Base-by-base conservation (phyloP, 2,113 vertebrate species). In the Aegypius monachus region DNA sequence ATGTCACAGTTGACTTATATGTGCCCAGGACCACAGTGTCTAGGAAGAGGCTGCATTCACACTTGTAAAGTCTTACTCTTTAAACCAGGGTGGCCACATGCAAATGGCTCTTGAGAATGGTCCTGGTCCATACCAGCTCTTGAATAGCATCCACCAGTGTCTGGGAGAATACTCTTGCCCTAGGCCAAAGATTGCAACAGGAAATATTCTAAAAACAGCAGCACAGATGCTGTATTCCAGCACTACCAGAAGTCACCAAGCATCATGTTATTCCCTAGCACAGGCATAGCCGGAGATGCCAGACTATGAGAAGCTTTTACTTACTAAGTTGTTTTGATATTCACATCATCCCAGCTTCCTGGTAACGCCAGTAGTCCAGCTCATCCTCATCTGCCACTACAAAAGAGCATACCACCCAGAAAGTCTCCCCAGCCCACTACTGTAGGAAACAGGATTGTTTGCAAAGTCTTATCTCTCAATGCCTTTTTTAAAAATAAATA, bases 1-100 rank as follows among this genome's bases (percentile, higher is more conserved):
- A 1, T 0, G 29, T 2, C 71, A 42, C 29, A 29, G 45, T 0
- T 6, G 34, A n/a, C 20, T 58, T 3, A 2, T 3, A 23, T 1
- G 3, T 2, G 26, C 36, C 43, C 45, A 32, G 70, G 42, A 42
- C 31, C 8, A 2, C 3, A 1, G 20, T 15, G 31, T 8, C 20
- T 14, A 31, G 34, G 21, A 53, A 23, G 5, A 15, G 40, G 45
- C 73, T 15, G 13, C 18, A 3, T 1, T 17, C 25, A 16, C 81
- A 25, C 5, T 2, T 6, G 12, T 2, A 0, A n/a, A 85, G 45
- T 13, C 59, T 31, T 11, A 7, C 43, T 47, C 65, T 73, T 56
- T 6, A 11, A 50, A 45, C 13, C 58, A 38, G 21, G 38, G 31
- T 0, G 59, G 21, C 22, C 27, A 6, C 19, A 0, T 1, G 9